These are phyloP conservation scores for Drosophila kikkawai DNA, from an alignment of 1,140 invertebrate genomes.

Conservation along the genomic window DNA sequence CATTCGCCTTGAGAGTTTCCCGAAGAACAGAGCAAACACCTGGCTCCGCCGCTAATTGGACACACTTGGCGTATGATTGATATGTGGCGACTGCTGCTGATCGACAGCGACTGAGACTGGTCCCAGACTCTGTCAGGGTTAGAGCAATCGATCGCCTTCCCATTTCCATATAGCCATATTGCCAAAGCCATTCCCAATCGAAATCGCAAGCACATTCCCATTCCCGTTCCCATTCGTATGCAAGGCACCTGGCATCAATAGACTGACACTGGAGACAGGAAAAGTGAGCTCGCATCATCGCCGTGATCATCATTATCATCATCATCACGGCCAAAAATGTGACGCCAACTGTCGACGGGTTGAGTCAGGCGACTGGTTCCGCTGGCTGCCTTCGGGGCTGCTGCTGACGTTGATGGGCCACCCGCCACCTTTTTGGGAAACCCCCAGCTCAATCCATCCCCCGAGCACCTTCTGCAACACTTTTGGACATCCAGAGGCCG, in stretches of 20 bases:
- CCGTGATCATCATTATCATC: conserved; percentile 54
- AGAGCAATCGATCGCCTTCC: conserved; percentile 39
- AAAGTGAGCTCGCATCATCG: conserved; percentile 71
- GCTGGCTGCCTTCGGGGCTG: conserved; percentile 39
- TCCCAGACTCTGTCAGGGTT: conserved; percentile 47
- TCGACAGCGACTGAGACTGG: conserved; percentile 46
- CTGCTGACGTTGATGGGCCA: conserved; percentile 29
- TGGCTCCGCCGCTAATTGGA: conserved; percentile 44
- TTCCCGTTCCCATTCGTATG: conserved; percentile 60
- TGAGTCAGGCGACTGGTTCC: conserved; percentile 54
- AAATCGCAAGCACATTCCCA: conserved; percentile 13
- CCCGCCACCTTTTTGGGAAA: conserved; percentile 23
- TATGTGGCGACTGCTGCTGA: conserved; percentile 38
- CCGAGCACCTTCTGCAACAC: conserved; percentile 26
- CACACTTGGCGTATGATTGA: conserved; percentile 56
- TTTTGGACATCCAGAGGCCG: conserved; percentile 44
- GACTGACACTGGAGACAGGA: conserved; percentile 82
- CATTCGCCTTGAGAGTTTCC: conserved; percentile 23
- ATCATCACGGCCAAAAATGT: conserved; percentile 80
- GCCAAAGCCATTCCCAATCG: conserved; percentile 16
- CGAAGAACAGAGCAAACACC: conserved; percentile 43
- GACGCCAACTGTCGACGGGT: conserved; percentile 60
- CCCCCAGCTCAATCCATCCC: conserved; percentile 11
- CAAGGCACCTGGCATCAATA: conserved; percentile 42
- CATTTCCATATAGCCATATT: conserved; percentile 28